These are phyloP conservation scores for Drosophila anomelani DNA, from an alignment of 2,888 invertebrate genomes.

Conservation along the genomic window DNA sequence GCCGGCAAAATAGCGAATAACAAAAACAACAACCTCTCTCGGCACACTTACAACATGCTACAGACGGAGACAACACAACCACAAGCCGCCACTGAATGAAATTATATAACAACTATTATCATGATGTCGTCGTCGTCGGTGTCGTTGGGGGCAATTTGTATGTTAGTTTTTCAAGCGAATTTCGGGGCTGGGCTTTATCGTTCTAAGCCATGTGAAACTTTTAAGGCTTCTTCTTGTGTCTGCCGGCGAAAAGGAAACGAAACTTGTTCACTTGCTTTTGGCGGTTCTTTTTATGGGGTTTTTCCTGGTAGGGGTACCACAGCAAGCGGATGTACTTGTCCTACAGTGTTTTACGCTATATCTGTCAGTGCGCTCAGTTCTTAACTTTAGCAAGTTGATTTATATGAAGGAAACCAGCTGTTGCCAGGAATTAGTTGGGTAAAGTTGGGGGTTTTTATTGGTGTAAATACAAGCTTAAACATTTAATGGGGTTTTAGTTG, in stretches of 20 bases:
- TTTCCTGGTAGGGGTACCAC: conserved; percentile 1
- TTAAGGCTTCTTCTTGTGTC: conserved; percentile 44
- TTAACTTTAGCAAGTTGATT: conserved; percentile 4
- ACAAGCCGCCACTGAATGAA: conserved; percentile 61
- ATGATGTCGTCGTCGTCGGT: conserved; percentile 14
- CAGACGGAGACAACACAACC: conserved; percentile 34
- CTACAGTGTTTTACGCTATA: conserved; percentile 8
- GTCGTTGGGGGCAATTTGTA: conserved; percentile 34
- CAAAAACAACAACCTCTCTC: not conserved
- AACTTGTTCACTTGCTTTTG: conserved; percentile 47
- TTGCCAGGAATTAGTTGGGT: not conserved
- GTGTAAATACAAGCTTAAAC: not conserved
- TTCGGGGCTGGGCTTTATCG: conserved; percentile 15
- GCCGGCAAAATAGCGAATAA: conserved; percentile 59
- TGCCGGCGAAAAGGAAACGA: conserved; percentile 21
- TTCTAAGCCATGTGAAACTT: conserved; percentile 52
- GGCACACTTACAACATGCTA: conserved; percentile 51
- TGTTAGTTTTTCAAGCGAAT: conserved; percentile 33
- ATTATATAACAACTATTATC: conserved; percentile 61
- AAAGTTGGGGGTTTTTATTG: not conserved
- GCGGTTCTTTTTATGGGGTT: conserved; percentile 51
- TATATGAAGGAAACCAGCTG: not conserved
- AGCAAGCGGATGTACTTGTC: conserved; percentile 11
- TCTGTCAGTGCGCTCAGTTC: conserved; percentile 3
- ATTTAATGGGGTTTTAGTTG: not conserved